phyloP scores from a whole-genome alignment of 2,888 invertebrate species.

The Hyppa rectilinea region DNA sequence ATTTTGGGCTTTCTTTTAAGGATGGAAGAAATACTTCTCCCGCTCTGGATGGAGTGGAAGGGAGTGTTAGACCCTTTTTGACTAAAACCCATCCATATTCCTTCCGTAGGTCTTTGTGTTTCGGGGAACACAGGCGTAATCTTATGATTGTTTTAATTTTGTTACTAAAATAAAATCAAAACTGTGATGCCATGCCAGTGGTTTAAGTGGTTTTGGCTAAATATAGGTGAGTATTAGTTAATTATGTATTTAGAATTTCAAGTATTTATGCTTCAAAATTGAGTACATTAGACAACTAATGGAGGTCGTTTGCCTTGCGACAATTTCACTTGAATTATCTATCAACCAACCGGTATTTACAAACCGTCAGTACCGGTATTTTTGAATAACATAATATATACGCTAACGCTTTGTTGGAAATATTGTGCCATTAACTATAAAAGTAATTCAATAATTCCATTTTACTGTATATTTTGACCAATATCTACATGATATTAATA shows the following conservation, averaged over 20 bases:
- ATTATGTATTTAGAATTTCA: slow-evolving; percentile 1
- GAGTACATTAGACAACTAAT: background rate
- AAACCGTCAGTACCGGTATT: too few relatives aligned
- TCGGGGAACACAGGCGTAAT: background rate
- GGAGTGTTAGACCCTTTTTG: too few relatives aligned
- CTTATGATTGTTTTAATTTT: background rate
- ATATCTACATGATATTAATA: background rate
- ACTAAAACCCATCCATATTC: too few relatives aligned
- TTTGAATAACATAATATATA: too few relatives aligned
- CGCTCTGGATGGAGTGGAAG: too few relatives aligned
- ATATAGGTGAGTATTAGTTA: background rate
- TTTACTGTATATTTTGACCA: slow-evolving; percentile 28
- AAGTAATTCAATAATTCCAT: background rate
- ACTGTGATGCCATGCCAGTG: slow-evolving; percentile 22
- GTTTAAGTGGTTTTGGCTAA: slow-evolving; percentile 1
- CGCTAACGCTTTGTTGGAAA: too few relatives aligned
- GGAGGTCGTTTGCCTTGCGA: too few relatives aligned
- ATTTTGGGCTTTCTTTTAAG: too few relatives aligned
- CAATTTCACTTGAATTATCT: background rate
- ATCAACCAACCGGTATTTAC: too few relatives aligned
- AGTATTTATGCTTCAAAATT: background rate
- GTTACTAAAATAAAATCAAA: background rate
- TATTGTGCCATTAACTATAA: slow-evolving; percentile 26
- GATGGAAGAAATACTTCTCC: too few relatives aligned
- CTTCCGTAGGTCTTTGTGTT: too few relatives aligned